Conservation (phyloP, 2,888 invertebrate species). For the Shargacucullia verbasci region DNA sequence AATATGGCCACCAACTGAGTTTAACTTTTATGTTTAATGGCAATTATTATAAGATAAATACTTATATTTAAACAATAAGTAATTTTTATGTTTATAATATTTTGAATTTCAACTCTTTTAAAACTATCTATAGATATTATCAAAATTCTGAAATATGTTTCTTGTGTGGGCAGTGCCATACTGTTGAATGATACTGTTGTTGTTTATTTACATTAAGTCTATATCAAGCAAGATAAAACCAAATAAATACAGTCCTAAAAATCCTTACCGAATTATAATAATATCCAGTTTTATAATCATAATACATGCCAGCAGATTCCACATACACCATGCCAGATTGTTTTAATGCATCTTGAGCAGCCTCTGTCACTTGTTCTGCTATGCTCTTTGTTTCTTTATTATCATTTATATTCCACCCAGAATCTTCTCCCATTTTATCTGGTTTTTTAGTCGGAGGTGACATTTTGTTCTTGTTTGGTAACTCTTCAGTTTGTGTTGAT, state of each 20-base stretch:
- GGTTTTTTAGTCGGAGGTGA: neutral
- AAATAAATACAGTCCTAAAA: neutral
- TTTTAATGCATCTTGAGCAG: conserved; percentile 92
- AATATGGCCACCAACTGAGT: no score
- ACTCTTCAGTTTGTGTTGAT: conserved; percentile 34
- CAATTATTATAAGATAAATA: no score
- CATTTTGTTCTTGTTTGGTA: no score
- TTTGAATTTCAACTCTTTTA: no score
- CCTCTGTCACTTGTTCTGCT: conserved; percentile 93
- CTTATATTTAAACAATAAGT: no score
- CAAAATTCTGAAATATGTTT: no score
- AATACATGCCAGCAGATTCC: conserved; percentile 95
- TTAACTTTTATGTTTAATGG: no score
- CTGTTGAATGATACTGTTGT: no score
- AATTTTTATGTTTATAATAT: no score
- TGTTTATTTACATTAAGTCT: no score
- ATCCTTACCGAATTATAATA: conserved; percentile 95
- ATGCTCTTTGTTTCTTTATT: conserved; percentile 83
- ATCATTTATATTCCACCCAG: conserved; percentile 68
- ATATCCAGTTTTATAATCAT: conserved; percentile 96
- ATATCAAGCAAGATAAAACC: neutral
- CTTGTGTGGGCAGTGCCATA: no score
- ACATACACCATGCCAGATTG: conserved; percentile 95
- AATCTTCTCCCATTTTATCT: conserved; percentile 37
- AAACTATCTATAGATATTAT: no score